A percentile compares a stretch with the other conserved stretches of the same genome.
Evolutionary conservation across 2,113 vertebrate species (phyloP).

Genomic region (Heteronetta atricapilla): DNA sequence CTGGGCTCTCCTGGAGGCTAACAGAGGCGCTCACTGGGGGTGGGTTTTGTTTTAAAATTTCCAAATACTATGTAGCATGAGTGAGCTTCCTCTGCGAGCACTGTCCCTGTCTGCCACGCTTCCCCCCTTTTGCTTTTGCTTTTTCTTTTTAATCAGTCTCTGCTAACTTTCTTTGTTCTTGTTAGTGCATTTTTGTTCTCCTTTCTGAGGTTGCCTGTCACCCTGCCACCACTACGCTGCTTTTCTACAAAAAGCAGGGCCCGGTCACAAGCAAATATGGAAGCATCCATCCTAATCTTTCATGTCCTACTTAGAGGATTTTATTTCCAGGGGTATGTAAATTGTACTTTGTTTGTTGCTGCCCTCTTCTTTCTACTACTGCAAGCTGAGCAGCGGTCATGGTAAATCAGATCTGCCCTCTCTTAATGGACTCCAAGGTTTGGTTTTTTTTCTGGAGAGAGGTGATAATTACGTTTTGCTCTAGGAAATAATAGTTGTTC

Average conservation of each 20-base stretch:
- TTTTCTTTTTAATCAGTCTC: background rate
- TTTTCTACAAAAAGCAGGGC: background rate
- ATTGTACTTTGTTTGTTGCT: background rate
- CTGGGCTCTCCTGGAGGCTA: background rate
- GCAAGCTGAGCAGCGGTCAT: background rate
- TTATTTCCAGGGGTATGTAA: background rate
- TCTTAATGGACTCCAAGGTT: fast-evolving
- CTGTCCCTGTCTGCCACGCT: background rate
- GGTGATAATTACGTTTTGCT: background rate
- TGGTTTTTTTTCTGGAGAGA: background rate
- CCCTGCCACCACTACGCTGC: background rate
- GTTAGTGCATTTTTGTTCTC: background rate
- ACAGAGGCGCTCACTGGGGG: fast-evolving
- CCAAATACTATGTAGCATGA: background rate
- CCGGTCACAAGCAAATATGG: background rate
- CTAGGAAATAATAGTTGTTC: background rate
- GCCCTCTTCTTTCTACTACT: background rate
- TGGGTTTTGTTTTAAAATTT: background rate
- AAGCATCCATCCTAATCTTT: background rate
- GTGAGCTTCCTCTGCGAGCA: background rate
- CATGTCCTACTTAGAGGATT: background rate
- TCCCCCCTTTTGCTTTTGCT: background rate
- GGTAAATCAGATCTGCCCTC: background rate
- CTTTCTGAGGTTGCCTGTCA: background rate
- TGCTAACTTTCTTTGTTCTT: background rate